Evolutionary conservation across 2,113 vertebrate genomes (phyloP).

Genomic region (Oncorhynchus kisutch): DNA sequence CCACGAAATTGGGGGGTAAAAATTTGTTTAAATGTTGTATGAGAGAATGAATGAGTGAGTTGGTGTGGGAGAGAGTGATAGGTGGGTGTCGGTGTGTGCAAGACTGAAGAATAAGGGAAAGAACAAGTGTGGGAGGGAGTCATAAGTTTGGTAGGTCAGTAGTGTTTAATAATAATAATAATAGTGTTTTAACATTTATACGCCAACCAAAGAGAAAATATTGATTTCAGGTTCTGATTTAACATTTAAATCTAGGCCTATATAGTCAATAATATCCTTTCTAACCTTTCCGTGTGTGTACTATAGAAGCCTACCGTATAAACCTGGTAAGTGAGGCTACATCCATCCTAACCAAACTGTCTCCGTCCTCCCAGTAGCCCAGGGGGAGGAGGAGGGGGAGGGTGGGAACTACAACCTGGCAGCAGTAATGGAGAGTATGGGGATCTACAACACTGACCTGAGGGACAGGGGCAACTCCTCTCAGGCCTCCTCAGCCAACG

Average conservation of each 20-base stretch:
- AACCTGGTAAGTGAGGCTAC: not conserved
- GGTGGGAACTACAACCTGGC: conserved; percentile 59
- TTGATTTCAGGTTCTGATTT: too few species aligned
- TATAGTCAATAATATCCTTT: too few species aligned
- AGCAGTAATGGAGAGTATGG: conserved; percentile 76
- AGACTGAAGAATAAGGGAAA: not conserved
- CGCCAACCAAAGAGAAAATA: too few species aligned
- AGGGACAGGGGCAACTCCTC: conserved; percentile 44
- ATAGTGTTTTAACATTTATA: too few species aligned
- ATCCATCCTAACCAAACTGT: not conserved
- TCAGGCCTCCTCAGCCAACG: conserved; percentile 46
- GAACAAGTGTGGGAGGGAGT: not conserved
- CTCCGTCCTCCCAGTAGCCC: conserved; percentile 29
- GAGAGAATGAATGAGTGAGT: not conserved
- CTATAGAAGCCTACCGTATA: not conserved
- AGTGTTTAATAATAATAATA: too few species aligned
- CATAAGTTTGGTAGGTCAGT: too few species aligned
- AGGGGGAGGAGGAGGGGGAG: conserved; percentile 43
- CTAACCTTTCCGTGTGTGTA: too few species aligned
- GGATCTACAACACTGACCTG: conserved; percentile 81
- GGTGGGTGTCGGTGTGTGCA: not conserved
- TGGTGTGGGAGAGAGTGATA: not conserved
- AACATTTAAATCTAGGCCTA: too few species aligned
- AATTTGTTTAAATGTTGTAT: too few species aligned
- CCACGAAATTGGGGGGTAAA: too few species aligned